These are phyloP conservation scores for Coilia nasus DNA, from an alignment of 2,797 vertebrate genomes.

Conservation along the genomic window DNA sequence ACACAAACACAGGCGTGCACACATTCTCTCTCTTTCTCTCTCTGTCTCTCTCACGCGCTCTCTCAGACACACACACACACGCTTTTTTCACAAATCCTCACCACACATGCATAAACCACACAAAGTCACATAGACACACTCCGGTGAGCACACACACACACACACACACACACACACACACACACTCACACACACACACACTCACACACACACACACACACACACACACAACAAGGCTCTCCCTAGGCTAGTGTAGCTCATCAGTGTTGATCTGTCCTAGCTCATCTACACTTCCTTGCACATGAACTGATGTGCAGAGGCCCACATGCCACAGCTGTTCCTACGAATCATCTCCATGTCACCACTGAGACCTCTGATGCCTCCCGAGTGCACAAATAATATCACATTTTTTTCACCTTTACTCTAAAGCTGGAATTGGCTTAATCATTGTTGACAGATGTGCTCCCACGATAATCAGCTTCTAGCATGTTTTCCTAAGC, in stretches of 20 bases:
- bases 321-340: not conserved
- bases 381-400: not conserved
- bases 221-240: not conserved
- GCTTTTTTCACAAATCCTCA: too few relatives aligned
- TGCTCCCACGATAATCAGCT: not conserved
- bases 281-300: not conserved
- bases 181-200: not conserved
- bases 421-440: not conserved
- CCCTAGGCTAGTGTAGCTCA: not conserved
- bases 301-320: conserved; percentile 11
- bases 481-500: not conserved
- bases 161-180: too few relatives aligned
- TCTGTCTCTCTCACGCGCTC: too few relatives aligned
- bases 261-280: not conserved
- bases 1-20: not conserved
- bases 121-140: too few relatives aligned
- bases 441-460: not conserved
- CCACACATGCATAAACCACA: too few relatives aligned
- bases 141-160: too few relatives aligned
- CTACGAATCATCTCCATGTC: conserved; percentile 4
- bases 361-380: not conserved
- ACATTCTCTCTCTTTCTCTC: too few relatives aligned
- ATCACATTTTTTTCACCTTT: not conserved
- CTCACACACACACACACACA: conserved; percentile 14
- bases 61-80: too few relatives aligned